phyloP scores from a whole-genome alignment of 2,113 vertebrate genomes.

The Heliornis fulica region DNA sequence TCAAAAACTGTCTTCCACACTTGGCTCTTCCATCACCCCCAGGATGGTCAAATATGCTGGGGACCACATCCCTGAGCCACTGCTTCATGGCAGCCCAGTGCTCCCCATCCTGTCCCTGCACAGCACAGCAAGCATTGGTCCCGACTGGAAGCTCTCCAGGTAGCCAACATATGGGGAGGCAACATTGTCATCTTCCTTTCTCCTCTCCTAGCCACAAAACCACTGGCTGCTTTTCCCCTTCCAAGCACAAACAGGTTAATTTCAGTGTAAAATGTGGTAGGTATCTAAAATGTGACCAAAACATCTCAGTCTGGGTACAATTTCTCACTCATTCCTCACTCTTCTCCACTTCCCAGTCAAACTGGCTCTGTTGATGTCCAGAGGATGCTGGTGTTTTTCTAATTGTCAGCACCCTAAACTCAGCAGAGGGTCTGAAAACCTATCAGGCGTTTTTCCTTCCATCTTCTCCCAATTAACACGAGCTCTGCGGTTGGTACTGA shows the following conservation, averaged over 20 bases:
- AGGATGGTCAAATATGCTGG: background rate
- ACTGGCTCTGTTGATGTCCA: background rate
- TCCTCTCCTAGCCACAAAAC: background rate
- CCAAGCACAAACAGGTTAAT: background rate
- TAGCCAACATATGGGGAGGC: background rate
- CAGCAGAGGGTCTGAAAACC: background rate
- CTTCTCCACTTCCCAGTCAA: rapidly evolving
- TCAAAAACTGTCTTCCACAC: background rate
- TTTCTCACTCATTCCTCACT: background rate
- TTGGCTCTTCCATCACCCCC: background rate
- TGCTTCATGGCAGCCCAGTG: rapidly evolving
- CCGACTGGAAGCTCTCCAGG: background rate
- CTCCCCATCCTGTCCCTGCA: background rate
- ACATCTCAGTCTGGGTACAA: background rate
- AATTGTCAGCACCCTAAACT: background rate
- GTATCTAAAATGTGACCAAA: background rate
- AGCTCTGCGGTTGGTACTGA: background rate
- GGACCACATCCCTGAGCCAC: background rate
- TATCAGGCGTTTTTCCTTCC: background rate
- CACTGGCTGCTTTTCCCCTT: background rate
- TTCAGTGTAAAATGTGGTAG: background rate
- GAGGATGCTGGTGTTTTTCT: background rate
- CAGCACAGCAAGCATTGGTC: too few relatives aligned
- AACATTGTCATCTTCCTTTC: rapidly evolving
- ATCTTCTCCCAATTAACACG: background rate